phyloP scores from a whole-genome alignment of 2,888 invertebrate species.

The Hydraecia micacea region DNA sequence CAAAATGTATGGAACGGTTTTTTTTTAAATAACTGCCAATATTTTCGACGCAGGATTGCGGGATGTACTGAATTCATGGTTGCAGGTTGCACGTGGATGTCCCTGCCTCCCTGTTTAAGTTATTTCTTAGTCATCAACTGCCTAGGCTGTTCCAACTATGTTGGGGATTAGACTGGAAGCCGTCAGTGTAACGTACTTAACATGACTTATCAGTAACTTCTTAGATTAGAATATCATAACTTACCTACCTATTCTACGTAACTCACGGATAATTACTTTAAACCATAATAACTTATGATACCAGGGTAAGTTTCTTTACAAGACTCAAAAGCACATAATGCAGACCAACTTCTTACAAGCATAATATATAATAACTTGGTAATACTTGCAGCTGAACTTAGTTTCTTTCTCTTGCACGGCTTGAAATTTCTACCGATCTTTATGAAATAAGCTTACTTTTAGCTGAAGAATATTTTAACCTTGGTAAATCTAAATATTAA shows the following conservation, averaged over 20 bases:
- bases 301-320: slow-evolving; percentile 13
- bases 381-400: neutral
- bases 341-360: slow-evolving; percentile 20
- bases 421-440: neutral
- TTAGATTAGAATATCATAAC: neutral
- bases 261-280: slow-evolving; percentile 5
- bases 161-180: no score
- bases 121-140: no score
- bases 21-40: no score
- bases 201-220: no score
- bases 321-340: neutral
- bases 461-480: neutral
- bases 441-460: neutral
- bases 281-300: neutral
- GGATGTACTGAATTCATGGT: no score
- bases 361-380: slow-evolving; percentile 30
- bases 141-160: no score
- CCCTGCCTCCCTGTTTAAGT: no score
- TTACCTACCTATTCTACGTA: neutral
- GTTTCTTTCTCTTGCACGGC: neutral
- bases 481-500: no score
- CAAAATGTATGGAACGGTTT: no score
- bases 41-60: no score
- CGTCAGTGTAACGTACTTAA: no score
- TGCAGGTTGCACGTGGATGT: no score